These are phyloP conservation scores for Dendrolimus pini DNA, from an alignment of 2,888 invertebrate species.

Conservation along the genomic window DNA sequence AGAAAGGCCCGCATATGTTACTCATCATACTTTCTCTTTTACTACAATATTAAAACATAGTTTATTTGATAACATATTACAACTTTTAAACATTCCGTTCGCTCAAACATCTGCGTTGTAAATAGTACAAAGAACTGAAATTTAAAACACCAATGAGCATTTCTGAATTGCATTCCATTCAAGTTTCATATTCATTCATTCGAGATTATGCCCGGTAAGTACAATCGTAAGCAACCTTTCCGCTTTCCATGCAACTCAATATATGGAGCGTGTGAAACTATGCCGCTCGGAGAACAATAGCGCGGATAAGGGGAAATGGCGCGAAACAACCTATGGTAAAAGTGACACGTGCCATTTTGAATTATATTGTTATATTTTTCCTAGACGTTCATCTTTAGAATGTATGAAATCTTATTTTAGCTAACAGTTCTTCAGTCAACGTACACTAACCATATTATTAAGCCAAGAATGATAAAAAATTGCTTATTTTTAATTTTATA, in stretches of 20 bases:
- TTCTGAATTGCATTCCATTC: slow-evolving; percentile 8
- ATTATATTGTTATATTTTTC: neutral
- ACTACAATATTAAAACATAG: too few species aligned
- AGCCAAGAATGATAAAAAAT: too few species aligned
- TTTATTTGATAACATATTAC: too few species aligned
- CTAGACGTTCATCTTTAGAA: too few species aligned
- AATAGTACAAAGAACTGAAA: neutral
- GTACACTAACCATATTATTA: too few species aligned
- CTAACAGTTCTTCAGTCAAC: too few species aligned
- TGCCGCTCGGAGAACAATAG: slow-evolving; percentile 29
- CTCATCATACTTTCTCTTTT: slow-evolving; percentile 14
- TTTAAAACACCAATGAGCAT: neutral
- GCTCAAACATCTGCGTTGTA: too few species aligned
- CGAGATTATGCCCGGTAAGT: slow-evolving; percentile 3
- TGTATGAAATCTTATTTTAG: too few species aligned
- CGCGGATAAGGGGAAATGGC: slow-evolving; percentile 21
- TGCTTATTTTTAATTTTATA: too few species aligned
- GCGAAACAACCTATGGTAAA: slow-evolving; percentile 1
- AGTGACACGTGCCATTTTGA: neutral
- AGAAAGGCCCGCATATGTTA: slow-evolving; percentile 3
- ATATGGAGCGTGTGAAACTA: slow-evolving; percentile 51
- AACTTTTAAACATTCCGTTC: too few species aligned
- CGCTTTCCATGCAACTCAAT: slow-evolving; percentile 37
- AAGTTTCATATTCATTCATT: slow-evolving; percentile 4
- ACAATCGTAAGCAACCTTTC: slow-evolving; percentile 9